A percentile compares a stretch with the other conserved stretches of the same genome.
These are phyloP conservation scores for Zoroaster sp. DNA, from an alignment of 53 echinoderm and acorn worm genomes.

Conservation along the genomic window DNA sequence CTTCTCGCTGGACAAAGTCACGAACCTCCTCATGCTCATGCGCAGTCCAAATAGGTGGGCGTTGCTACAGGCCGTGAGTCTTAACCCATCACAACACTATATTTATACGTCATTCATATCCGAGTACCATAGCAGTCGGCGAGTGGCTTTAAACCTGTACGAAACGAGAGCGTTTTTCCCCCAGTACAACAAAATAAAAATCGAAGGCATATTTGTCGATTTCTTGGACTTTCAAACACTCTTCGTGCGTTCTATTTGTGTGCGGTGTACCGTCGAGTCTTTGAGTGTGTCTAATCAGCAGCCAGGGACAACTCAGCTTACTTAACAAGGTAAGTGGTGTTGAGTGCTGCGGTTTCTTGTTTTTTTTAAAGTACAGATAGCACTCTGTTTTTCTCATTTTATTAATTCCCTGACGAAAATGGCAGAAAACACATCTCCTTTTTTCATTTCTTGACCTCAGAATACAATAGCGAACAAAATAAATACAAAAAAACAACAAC, in stretches of 20 bases:
- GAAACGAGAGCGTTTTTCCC: not conserved
- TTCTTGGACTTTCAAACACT: not conserved
- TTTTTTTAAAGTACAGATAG: no score
- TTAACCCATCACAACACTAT: not conserved
- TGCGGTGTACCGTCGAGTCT: not conserved
- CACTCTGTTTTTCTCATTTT: no score
- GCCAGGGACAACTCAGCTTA: not conserved
- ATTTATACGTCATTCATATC: conserved; percentile 10
- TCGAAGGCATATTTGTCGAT: not conserved
- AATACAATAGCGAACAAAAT: no score
- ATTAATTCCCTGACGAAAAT: no score
- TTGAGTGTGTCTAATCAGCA: not conserved
- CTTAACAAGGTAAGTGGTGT: not conserved
- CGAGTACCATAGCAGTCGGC: not conserved
- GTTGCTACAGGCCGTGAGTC: conserved; percentile 10
- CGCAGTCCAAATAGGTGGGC: conserved; percentile 19
- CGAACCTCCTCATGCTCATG: not conserved
- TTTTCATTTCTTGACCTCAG: not conserved
- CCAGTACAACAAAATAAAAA: not conserved
- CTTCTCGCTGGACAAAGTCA: not conserved
- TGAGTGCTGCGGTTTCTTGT: no score
- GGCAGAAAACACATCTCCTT: no score
- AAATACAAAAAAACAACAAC: no score
- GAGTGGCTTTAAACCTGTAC: not conserved
- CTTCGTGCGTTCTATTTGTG: not conserved